Evolutionary conservation across 2,797 vertebrate species (phyloP), one percentile per base, ranked within the genome.

Genomic region (Xiphorhynchus erythropygius): DNA sequence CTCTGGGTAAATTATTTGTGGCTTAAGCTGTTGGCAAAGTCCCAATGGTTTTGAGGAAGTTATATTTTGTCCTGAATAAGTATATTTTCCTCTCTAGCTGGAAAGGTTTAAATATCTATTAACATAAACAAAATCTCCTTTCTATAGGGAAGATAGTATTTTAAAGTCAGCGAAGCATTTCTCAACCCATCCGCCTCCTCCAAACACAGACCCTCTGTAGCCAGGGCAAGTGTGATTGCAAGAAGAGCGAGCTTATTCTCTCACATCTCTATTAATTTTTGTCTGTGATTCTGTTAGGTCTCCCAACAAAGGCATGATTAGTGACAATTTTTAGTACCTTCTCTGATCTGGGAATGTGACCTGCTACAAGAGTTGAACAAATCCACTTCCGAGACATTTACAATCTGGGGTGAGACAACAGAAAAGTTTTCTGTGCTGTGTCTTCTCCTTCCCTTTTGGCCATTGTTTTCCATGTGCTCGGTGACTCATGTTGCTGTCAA

Each of bases 1-100:
- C 62, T 90, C 68, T 17, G 47, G 62, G 57, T 81, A 94, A 97
- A 90, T 86, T 88, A 81, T 78, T 91, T 96, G 83, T 90, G 80
- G 53, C 77, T 94, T 86, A 71, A 86, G 75, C 50, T 69, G 42
- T 17, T 94, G 93, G 93, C 83, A 55, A 91, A 90, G 65, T 41
- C 85, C 55, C 80, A 93, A 2, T 33, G 47, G 24, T 88, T 88
- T 88, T 44, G 50, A 79, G 91, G 80, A 94, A 94, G 65, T 76
- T 84, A 13, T 73, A 37, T 75, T 94, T 93, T 90, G 77, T 69
- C 47, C 42, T 65, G 47, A 65, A 59, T 76, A 53, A 74, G 59
- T 73, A 63, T 39, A 46, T 84, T 92, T 97, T 84, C 50, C 39
- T 90, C 50, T 92, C 62, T 55, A 47, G 10, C 35, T 91, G 79